These are phyloP conservation scores for Acanthurus tractus DNA, from an alignment of 2,797 vertebrate species.

Conservation along the genomic window DNA sequence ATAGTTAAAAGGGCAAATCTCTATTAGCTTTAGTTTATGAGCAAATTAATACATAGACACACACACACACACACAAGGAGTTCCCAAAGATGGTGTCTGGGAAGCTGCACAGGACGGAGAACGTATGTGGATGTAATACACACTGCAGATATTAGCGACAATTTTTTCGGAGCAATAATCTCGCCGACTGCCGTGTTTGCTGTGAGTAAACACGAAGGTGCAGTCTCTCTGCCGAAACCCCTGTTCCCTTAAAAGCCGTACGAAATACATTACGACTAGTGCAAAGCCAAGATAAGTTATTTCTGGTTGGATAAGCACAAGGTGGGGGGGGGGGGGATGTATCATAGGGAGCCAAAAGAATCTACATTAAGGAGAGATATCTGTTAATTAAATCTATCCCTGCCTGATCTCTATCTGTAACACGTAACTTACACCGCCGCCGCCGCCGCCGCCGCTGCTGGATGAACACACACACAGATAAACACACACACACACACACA, in stretches of 20 bases:
- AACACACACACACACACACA: conserved; percentile 21
- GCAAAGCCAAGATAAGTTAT: conserved; percentile 82
- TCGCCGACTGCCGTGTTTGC: conserved; percentile 63
- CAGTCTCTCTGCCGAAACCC: conserved; percentile 60
- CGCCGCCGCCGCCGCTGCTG: conserved; percentile 43
- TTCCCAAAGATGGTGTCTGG: conserved; percentile 34
- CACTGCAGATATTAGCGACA: conserved; percentile 60
- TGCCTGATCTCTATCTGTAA: conserved; percentile 84
- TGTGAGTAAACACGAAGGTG: conserved; percentile 73
- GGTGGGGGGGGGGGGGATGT: too few species aligned
- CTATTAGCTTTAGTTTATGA: conserved; percentile 83
- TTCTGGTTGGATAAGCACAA: conserved; percentile 84
- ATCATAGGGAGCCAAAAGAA: conserved; percentile 82
- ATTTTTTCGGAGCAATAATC: conserved; percentile 66
- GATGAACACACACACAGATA: conserved; percentile 52
- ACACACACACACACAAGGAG: conserved; percentile 18
- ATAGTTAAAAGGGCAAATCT: conserved; percentile 83
- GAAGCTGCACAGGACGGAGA: conserved; percentile 35
- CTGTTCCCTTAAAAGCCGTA: conserved; percentile 71
- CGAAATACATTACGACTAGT: conserved; percentile 79
- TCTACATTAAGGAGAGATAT: conserved; percentile 87
- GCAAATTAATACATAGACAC: conserved; percentile 64
- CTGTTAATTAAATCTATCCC: conserved; percentile 89
- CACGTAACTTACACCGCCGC: conserved; percentile 80
- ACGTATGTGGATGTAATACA: conserved; percentile 51